Evolutionary conservation across 1,140 invertebrate genomes (phyloP), one percentile per base, ranked within the genome.

Genomic region (Ceratina calcarata): DNA sequence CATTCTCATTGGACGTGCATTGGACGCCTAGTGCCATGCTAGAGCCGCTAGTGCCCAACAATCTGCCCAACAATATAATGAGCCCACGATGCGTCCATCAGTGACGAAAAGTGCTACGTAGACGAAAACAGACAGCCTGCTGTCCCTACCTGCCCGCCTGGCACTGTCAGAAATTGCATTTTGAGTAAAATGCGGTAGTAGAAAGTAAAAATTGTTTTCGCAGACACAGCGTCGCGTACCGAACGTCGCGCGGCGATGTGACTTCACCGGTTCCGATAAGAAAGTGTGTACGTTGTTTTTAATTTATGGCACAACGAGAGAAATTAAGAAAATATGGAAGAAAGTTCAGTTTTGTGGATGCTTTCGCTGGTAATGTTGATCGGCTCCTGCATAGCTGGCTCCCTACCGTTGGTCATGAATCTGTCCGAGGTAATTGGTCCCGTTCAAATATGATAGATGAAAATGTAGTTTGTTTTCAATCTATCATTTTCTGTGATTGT

Each of bases 301-400:
- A 67, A 22, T 60, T 15, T 60, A 20, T 66, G 69, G 65, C 69
- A 57, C 27, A 27, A 1, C 18, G 24, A n/a, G 18, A 65, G 24
- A 80, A 2, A 37, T n/a, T 88, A 86, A 82, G 85, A 94, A 92
- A 89, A n/a, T n/a, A 98, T 98, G 97, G 97, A 98, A 91, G 97
- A 97, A 89, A 96, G 96, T 27, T 93, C 95, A 84, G 95, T 98
- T 79, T 93, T 99, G 69, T 94, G 97, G 89, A 94, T 97, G 83
- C 93, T 99, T 60, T 96, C 95, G 24, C 83, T 98, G 76, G 97
- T 99, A 65, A 99, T 99, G 98, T 93, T 99, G 66, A 93, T 99
- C 60, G 99, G 98, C 1, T 99, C 98, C 77, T 99, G 98, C 93
- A 91, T 99, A 45, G 96, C 98, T 81, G 99, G 99, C 64, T 97